Evolutionary conservation across 2,113 vertebrate genomes (phyloP).

Genomic region (Electrona antarctica): DNA sequence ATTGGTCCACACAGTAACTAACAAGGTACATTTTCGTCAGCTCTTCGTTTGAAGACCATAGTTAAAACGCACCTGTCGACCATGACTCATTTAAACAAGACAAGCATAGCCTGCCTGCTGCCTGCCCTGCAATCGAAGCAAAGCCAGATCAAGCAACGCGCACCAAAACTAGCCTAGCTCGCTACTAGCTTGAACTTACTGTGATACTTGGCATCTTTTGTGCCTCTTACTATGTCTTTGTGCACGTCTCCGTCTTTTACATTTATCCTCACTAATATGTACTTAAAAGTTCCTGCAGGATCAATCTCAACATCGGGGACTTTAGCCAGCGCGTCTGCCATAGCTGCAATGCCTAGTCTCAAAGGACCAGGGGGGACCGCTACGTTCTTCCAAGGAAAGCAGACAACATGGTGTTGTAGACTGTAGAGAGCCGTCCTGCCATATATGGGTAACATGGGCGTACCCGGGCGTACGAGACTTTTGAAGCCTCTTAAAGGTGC

Average conservation of each 20-base stretch:
- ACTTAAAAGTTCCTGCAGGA: constrained; percentile 87
- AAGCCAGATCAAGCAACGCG: background rate
- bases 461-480: too few relatives aligned
- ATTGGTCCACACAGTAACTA: background rate
- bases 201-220: constrained; percentile 86
- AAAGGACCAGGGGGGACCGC: background rate
- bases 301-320: constrained; percentile 83
- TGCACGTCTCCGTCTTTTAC: constrained; percentile 72
- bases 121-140: background rate
- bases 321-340: constrained; percentile 74
- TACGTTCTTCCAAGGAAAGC: background rate
- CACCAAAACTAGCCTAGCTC: background rate
- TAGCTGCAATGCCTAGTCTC: constrained; percentile 17
- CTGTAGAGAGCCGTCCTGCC: too few relatives aligned
- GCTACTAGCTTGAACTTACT: constrained; percentile 78
- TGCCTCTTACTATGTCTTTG: constrained; percentile 87
- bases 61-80: background rate
- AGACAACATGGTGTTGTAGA: constrained; percentile 10
- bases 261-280: constrained; percentile 85
- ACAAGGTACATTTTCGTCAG: too few relatives aligned
- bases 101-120: too few relatives aligned
- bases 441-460: too few relatives aligned
- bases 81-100: too few relatives aligned
- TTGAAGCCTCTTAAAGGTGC: too few relatives aligned
- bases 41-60: too few relatives aligned